Evolutionary conservation across 2,888 invertebrate genomes (phyloP), one percentile per base, ranked within the genome.

Genomic region (Opisthograptis luteolata): DNA sequence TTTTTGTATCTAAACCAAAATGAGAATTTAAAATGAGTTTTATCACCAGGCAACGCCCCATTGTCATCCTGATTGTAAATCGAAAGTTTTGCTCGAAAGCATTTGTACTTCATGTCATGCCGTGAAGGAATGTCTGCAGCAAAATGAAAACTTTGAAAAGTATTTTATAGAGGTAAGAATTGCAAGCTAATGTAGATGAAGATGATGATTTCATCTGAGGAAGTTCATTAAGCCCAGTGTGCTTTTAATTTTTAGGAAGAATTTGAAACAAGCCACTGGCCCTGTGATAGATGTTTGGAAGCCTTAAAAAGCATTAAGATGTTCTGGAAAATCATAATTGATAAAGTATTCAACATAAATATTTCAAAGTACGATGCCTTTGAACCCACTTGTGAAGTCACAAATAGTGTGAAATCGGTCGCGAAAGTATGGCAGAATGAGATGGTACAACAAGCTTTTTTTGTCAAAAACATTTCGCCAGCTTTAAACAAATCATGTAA

Each of bases 251-350:
- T 68, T 69, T 13, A 86, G 88, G 88, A 90, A 63, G 87, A 89
- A 43, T 70, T 87, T 31, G 84, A 88, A 73, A 85, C 89, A 1
- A 76, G 78, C 25, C 73, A 84, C 55, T 89, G 89, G 89, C 90
- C 90, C 0, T 89, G 87, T 55, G 87, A 88, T 47, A 71, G 69
- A 64, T 89, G 87, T 44, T 67, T 89, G 37, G 84, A 81, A 22
- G 82, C 84, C 17, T 62, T 90, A n/a, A 89, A 86, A 70, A 81
- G 76, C 40, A 75, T 90, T 27, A 88, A 85, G 68, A 78, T 89
- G 78, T 81, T 88, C 66, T 90, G 89, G 89, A 86, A 77, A 68
- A 73, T 89, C 13, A 76, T 90, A 3, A 39, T 81, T 9, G 83
- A 87, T 40, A 88, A 80, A 73, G 64, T 89, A 53, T 84, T 88